Conservation (phyloP, 2,888 invertebrate genomes). For the Laothoe populi region DNA sequence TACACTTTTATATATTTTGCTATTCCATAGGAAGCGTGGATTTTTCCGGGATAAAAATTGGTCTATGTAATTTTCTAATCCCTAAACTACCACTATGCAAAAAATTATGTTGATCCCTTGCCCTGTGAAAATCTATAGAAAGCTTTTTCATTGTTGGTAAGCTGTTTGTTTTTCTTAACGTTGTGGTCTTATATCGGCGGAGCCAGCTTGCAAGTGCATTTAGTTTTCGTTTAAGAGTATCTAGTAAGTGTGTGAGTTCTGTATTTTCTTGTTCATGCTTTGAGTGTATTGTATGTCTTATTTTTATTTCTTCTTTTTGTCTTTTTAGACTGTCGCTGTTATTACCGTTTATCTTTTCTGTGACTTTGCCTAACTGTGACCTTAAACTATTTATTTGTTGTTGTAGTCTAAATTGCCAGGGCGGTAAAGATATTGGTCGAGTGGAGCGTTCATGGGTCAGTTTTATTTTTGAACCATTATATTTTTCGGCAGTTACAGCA, state of each 20-base stretch:
- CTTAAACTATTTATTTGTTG: neutral
- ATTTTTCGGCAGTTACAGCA: neutral
- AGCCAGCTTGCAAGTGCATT: neutral
- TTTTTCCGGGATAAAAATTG: too few relatives aligned
- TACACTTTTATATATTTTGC: too few relatives aligned
- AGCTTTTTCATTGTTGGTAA: neutral
- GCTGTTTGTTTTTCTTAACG: neutral
- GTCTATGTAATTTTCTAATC: too few relatives aligned
- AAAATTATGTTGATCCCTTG: too few relatives aligned
- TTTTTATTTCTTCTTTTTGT: neutral
- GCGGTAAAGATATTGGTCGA: neutral
- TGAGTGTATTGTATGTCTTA: neutral
- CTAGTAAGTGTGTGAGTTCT: neutral
- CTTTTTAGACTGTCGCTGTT: neutral
- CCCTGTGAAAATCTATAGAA: slow-evolving; percentile 5
- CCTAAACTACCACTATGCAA: too few relatives aligned
- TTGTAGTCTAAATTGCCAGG: neutral
- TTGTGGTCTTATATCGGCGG: neutral
- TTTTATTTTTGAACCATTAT: too few relatives aligned
- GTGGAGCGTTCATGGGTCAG: too few relatives aligned
- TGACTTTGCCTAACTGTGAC: neutral
- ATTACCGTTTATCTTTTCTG: slow-evolving; percentile 7
- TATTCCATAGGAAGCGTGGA: too few relatives aligned
- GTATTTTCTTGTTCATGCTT: slow-evolving; percentile 6
- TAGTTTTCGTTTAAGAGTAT: slow-evolving; percentile 14